Percentiles rank a stretch among this genome's conserved stretches.
These are phyloP conservation scores for Ictalurus punctatus DNA, from an alignment of 2,113 vertebrate species.

Conservation along the genomic window DNA sequence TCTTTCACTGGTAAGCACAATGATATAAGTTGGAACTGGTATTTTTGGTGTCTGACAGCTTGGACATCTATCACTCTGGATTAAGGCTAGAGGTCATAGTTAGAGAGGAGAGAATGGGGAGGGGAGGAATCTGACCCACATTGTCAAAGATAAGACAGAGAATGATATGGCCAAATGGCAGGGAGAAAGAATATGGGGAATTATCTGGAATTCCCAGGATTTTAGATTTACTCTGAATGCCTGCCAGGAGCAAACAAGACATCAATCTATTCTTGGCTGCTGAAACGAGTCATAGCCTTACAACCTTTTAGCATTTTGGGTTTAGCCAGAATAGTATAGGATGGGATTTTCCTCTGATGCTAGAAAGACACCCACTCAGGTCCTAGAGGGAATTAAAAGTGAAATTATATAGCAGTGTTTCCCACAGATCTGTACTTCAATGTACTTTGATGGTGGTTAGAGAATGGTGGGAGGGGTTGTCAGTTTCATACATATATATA, in stretches of 20 bases:
- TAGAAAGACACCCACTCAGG: conserved; percentile 19
- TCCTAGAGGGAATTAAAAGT: background rate
- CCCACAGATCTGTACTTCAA: background rate
- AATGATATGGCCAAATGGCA: conserved; percentile 67
- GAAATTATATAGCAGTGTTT: background rate
- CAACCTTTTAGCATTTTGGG: conserved; percentile 64
- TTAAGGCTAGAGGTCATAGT: conserved; percentile 57
- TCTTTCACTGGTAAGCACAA: conserved; percentile 31
- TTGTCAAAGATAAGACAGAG: conserved; percentile 67
- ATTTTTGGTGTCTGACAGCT: conserved; percentile 27
- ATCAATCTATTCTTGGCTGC: conserved; percentile 52
- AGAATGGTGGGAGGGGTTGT: background rate
- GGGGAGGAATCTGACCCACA: conserved; percentile 36
- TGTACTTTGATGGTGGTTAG: background rate
- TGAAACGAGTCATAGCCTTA: conserved; percentile 54
- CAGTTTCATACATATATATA: background rate
- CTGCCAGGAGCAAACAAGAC: conserved; percentile 64
- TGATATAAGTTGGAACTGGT: conserved; percentile 9
- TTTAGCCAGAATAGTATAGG: conserved; percentile 51
- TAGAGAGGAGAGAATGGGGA: conserved; percentile 35
- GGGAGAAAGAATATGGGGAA: conserved; percentile 58
- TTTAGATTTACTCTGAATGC: conserved; percentile 65
- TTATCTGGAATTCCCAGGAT: conserved; percentile 68
- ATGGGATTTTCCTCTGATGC: conserved; percentile 51
- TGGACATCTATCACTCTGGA: conserved; percentile 27